Conservation (phyloP, 2,888 invertebrate species). For the Eupithecia dodoneata region DNA sequence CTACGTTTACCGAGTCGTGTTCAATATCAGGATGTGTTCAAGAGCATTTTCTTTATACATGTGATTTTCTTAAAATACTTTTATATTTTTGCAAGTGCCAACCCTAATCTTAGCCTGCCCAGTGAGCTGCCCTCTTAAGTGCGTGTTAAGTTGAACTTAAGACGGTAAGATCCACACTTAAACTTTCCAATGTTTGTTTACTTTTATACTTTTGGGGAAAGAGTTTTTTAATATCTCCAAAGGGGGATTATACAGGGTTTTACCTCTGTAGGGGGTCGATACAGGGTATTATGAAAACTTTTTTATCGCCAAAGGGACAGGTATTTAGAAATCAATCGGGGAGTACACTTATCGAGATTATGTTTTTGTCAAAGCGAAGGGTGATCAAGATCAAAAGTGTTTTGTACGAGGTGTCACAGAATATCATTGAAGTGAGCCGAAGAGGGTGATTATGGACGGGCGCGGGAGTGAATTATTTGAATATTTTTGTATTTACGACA, state of each 20-base stretch:
- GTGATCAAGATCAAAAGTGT: constrained; percentile 1
- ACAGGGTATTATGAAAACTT: neutral
- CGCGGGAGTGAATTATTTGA: neutral
- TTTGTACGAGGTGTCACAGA: neutral
- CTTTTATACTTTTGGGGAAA: constrained; percentile 40
- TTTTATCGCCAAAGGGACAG: neutral
- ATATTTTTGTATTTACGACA: too few species aligned
- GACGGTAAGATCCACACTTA: constrained; percentile 51
- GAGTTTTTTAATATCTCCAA: constrained; percentile 40
- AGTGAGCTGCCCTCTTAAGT: constrained; percentile 48
- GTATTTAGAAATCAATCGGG: constrained; percentile 1
- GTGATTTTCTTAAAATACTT: neutral
- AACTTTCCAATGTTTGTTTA: constrained; percentile 50
- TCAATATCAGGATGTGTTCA: too few species aligned
- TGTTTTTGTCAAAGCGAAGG: neutral
- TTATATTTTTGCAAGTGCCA: constrained; percentile 22
- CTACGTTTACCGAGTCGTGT: too few species aligned
- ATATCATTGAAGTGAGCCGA: neutral
- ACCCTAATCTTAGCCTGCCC: constrained; percentile 44
- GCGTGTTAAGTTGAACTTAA: constrained; percentile 57
- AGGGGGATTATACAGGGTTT: constrained; percentile 12
- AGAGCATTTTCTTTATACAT: neutral
- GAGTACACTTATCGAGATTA: constrained; percentile 6
- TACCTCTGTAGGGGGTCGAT: neutral
- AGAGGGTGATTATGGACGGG: neutral